Base-by-base conservation (phyloP, 2,888 invertebrate species). In the Dysmachus trigonus region DNA sequence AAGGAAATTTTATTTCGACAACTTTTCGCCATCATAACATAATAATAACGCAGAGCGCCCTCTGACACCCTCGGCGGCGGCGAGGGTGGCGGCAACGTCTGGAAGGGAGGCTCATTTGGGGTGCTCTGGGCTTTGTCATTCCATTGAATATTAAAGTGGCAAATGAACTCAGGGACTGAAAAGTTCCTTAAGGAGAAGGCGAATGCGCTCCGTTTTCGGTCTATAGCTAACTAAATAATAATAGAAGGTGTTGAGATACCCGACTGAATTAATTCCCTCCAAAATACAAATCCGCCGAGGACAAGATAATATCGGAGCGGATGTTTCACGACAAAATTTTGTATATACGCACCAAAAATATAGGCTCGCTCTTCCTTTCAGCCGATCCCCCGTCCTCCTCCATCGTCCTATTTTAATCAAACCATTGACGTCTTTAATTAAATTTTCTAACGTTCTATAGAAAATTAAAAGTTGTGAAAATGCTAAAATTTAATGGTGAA, bases 391-490 rank as follows among this genome's bases (percentile, higher is more conserved):
- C n/a, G n/a, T n/a, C 33, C 2, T 4, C 6, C 30, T 71, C 18
- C 71, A 71, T 27, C 79, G 47, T 79, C 18, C 51, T 30, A n/a
- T 62, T 71, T 82, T 82, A 82, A 82, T 82, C 82, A 82, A 41
- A 35, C 82, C 82, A 82, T 82, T 82, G 82, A 82, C 62, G 82
- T 82, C 82, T 82, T 82, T 82, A 82, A 82, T 82, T 82, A 82
- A 82, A 82, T 82, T 71, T 82, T 38, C 82, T n/a, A 62, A 35
- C 62, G 71, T 27, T 71, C 35, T 82, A 35, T 35, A 62, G 71
- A 82, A 82, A 82, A 82, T 82, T 82, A 82, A 82, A 71, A 82
- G 82, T 82, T 82, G 47, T 62, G 22, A 62, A 73, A 82, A 82
- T 82, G 71, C 10, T 62, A 15, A 82, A 82, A 79, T 79, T 79